These are phyloP conservation scores for Sander lucioperca DNA, from an alignment of 2,113 vertebrate genomes.

Conservation along the genomic window DNA sequence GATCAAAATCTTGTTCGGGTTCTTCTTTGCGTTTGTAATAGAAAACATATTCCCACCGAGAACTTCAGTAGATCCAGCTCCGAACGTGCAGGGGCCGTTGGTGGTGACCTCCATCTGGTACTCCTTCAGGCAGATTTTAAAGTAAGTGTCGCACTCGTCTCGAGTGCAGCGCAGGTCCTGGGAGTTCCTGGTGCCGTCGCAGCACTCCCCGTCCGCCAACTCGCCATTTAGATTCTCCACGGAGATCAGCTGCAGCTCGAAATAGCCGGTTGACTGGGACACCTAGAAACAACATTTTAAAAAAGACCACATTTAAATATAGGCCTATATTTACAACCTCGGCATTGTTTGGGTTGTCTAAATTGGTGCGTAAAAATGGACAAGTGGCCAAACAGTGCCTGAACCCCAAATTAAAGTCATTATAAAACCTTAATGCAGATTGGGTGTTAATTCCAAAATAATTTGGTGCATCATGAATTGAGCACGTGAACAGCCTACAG, in stretches of 20 bases:
- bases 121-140: constrained; percentile 95
- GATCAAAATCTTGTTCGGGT: constrained; percentile 88
- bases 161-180: constrained; percentile 88
- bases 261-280: constrained; percentile 94
- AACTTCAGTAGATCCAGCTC: constrained; percentile 90
- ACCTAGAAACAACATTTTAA: constrained; percentile 87
- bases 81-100: constrained; percentile 89
- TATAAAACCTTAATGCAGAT: neutral
- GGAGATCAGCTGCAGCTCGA: constrained; percentile 96
- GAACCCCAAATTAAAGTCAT: neutral
- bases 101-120: constrained; percentile 92
- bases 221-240: constrained; percentile 96
- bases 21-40: constrained; percentile 85
- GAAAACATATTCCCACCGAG: constrained; percentile 97
- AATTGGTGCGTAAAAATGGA: constrained; percentile 40
- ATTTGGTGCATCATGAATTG: constrained; percentile 48
- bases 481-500: constrained; percentile 57
- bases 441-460: constrained; percentile 2
- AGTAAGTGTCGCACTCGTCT: constrained; percentile 98
- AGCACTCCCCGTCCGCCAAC: constrained; percentile 94
- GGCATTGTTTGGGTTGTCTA: neutral
- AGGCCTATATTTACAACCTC: neutral
- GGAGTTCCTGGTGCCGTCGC: constrained; percentile 89
- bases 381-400: constrained; percentile 5
- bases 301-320: constrained; percentile 24